These are phyloP conservation scores for Tupaia tana DNA, from an alignment of 2,113 vertebrate species.

Conservation along the genomic window DNA sequence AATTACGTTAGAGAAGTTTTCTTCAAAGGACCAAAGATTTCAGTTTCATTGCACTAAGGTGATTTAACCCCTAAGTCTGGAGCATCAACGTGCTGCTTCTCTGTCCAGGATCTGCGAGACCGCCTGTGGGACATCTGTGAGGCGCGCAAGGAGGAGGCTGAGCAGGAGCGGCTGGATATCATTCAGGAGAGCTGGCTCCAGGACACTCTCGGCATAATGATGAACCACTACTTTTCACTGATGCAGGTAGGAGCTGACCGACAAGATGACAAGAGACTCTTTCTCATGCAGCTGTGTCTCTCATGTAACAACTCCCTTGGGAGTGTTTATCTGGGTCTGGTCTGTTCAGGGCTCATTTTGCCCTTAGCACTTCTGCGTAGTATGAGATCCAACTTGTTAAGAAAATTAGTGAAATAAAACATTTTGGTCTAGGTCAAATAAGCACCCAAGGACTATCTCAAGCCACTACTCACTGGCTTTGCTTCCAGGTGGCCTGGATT, in stretches of 20 bases:
- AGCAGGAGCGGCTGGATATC: slow-evolving; percentile 87
- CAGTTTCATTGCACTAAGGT: background rate
- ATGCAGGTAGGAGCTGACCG: slow-evolving; percentile 90
- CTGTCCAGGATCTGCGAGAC: slow-evolving; percentile 90
- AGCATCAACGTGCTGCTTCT: background rate
- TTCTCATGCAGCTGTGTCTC: background rate
- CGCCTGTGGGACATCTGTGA: slow-evolving; percentile 93
- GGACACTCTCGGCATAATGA: slow-evolving; percentile 84
- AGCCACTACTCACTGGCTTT: background rate
- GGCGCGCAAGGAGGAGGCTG: slow-evolving; percentile 90
- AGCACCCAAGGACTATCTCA: background rate
- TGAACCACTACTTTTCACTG: slow-evolving; percentile 92
- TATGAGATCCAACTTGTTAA: background rate
- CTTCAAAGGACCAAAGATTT: background rate
- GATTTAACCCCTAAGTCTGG: background rate
- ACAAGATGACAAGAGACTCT: background rate
- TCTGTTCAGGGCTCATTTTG: background rate
- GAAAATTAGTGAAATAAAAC: background rate
- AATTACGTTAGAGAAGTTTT: background rate
- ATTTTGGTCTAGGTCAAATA: background rate
- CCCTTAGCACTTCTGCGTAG: no score
- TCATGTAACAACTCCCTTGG: background rate
- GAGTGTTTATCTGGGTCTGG: background rate
- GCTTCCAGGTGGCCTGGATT: background rate
- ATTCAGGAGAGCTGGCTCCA: slow-evolving; percentile 90